Percentiles rank a stretch among this genome's conserved stretches.
Evolutionary conservation across 2,797 vertebrate species (phyloP).

Genomic region (Glyptemys insculpta): DNA sequence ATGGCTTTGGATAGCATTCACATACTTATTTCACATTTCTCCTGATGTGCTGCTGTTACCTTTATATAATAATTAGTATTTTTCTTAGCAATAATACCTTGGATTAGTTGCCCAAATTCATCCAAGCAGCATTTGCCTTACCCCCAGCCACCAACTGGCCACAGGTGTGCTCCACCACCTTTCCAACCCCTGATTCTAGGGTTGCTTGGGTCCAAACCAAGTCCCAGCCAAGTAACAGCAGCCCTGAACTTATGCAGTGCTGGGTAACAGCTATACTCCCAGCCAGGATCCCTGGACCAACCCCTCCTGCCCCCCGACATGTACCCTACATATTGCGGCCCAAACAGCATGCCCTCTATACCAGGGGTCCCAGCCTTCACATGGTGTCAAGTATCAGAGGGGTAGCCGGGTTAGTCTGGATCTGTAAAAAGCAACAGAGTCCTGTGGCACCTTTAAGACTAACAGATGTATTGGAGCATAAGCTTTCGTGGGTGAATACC

Average conservation of each 20-base stretch:
- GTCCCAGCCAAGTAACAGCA: background rate
- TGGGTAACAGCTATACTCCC: background rate
- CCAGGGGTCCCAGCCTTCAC: background rate
- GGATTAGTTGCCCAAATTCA: background rate
- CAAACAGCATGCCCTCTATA: background rate
- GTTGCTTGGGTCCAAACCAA: background rate
- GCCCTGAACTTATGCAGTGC: background rate
- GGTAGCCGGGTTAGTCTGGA: too few relatives aligned
- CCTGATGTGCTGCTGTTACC: background rate
- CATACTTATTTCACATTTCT: background rate
- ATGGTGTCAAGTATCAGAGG: background rate
- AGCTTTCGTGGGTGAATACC: too few relatives aligned
- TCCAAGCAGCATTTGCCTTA: background rate
- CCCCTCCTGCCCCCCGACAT: background rate
- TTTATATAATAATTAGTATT: background rate
- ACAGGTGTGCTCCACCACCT: background rate
- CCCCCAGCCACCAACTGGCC: too few relatives aligned
- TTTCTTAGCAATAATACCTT: background rate
- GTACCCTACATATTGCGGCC: background rate
- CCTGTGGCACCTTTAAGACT: too few relatives aligned
- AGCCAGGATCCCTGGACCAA: background rate
- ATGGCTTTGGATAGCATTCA: background rate
- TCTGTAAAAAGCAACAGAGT: too few relatives aligned
- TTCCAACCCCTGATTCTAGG: background rate
- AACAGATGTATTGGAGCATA: too few relatives aligned